These are phyloP conservation scores for Phaethornis superciliosus DNA, from an alignment of 2,113 vertebrate species.

Conservation along the genomic window DNA sequence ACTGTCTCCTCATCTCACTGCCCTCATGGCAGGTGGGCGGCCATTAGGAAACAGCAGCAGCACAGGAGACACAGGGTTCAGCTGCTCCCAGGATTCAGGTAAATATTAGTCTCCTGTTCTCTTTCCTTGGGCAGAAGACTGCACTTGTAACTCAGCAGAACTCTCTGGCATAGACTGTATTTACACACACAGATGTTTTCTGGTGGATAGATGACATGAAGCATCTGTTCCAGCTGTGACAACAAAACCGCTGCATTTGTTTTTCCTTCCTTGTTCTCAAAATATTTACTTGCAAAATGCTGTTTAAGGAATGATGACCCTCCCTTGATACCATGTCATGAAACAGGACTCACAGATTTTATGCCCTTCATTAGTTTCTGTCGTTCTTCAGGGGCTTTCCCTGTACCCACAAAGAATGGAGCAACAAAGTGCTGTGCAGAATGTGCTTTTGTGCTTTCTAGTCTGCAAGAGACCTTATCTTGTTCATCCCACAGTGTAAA, in stretches of 20 bases:
- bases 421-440: neutral
- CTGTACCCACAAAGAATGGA: neutral
- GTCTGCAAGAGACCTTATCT: neutral
- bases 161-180: neutral
- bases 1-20: slow-evolving; percentile 95
- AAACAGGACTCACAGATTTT: neutral
- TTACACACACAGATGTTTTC: neutral
- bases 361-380: neutral
- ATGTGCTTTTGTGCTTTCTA: neutral
- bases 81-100: slow-evolving; percentile 98
- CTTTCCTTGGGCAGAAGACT: neutral
- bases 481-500: neutral
- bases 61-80: slow-evolving; percentile 95
- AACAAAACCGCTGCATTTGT: neutral
- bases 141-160: neutral
- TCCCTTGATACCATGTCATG: neutral
- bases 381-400: neutral
- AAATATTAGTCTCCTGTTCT: slow-evolving; percentile 17
- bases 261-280: neutral
- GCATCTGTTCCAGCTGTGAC: slow-evolving; percentile 12
- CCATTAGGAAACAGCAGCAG: slow-evolving; percentile 91
- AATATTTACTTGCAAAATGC: neutral
- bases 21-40: slow-evolving; percentile 89
- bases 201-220: neutral
- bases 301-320: neutral